A percentile compares a stretch with the other conserved stretches of the same genome.
Conservation (phyloP, 2,888 invertebrate species). For the Cephus runcator region DNA sequence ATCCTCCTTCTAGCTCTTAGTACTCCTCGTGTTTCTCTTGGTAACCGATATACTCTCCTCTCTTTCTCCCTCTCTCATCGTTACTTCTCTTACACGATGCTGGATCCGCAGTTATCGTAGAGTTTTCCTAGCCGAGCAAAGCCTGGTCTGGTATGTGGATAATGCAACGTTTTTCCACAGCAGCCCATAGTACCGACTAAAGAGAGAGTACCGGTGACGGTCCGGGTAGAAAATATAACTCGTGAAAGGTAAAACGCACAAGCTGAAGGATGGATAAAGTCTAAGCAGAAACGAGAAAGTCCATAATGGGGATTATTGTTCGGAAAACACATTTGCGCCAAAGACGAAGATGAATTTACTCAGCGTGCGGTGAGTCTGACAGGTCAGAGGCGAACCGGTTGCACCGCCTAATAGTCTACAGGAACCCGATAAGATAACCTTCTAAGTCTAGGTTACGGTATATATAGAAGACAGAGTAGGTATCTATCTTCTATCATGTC, state of each 20-base stretch:
- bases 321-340: conserved; percentile 28
- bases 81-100: conserved; percentile 9
- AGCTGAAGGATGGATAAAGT: neutral
- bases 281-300: neutral
- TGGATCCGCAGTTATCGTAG: conserved; percentile 19
- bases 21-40: conserved; percentile 11
- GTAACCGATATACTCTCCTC: neutral
- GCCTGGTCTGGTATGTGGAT: conserved; percentile 1
- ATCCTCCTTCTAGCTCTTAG: conserved; percentile 7
- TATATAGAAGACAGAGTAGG: neutral
- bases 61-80: neutral
- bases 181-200: neutral
- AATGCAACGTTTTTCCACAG: conserved; percentile 12
- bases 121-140: conserved; percentile 6
- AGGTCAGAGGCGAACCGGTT: neutral
- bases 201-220: neutral
- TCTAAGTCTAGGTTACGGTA: neutral
- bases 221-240: neutral
- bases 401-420: neutral
- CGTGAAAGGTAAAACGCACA: neutral
- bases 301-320: conserved; percentile 34
- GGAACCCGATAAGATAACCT: neutral
- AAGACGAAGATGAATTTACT: conserved; percentile 25
- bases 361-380: neutral
- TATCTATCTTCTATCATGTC: neutral